Evolutionary conservation across 2,888 invertebrate species (phyloP).

Genomic region (Augochlorella aurata): DNA sequence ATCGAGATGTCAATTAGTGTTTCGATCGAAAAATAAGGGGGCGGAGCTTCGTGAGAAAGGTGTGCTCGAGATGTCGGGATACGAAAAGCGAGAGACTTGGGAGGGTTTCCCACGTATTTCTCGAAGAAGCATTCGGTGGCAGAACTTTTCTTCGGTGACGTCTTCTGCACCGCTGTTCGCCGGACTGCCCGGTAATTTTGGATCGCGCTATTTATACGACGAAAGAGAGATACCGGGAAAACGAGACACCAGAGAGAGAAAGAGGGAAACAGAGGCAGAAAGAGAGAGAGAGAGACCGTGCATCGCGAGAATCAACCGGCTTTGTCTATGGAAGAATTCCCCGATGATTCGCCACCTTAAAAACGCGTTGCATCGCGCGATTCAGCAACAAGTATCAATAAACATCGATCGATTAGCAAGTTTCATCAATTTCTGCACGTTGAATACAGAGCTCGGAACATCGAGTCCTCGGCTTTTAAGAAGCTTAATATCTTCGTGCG

Average conservation of each 20-base stretch:
- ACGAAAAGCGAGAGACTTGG: neutral
- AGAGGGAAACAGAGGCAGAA: constrained; percentile 29
- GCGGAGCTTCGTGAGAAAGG: neutral
- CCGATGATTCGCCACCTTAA: constrained; percentile 13
- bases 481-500: neutral
- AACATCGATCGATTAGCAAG: neutral
- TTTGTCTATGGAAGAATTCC: constrained; percentile 46
- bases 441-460: neutral
- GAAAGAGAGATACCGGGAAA: constrained; percentile 56
- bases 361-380: constrained; percentile 22
- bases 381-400: neutral
- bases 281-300: constrained; percentile 23
- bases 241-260: constrained; percentile 34
- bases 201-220: constrained; percentile 71
- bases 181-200: constrained; percentile 71
- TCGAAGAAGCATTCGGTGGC: constrained; percentile 35
- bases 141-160: constrained; percentile 50
- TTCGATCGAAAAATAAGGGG: neutral
- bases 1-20: neutral
- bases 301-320: constrained; percentile 42
- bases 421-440: neutral
- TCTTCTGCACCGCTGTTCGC: constrained; percentile 65
- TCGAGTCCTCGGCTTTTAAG: neutral
- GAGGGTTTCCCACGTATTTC: constrained; percentile 27
- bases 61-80: neutral